A percentile compares a stretch with the other conserved stretches of the same genome.
phyloP scores from a whole-genome alignment of 2,888 invertebrate species.

The Drosophila kambysellisi region DNA sequence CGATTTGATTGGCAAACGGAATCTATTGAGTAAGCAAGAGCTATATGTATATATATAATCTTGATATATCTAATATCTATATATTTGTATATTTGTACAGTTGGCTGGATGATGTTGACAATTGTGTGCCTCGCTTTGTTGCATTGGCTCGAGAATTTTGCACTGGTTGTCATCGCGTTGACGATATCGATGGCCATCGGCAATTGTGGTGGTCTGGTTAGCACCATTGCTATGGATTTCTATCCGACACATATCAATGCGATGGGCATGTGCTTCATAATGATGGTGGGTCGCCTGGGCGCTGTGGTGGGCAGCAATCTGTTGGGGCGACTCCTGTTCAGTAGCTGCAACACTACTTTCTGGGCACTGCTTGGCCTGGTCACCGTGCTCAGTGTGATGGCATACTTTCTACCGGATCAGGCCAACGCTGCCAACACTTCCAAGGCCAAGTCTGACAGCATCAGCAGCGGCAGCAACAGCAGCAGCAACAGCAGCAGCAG shows the following conservation, averaged over 20 bases:
- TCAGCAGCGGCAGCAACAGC: background rate
- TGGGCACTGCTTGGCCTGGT: conserved; percentile 64
- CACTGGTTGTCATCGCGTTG: conserved; percentile 87
- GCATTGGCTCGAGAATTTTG: conserved; percentile 87
- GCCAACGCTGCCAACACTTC: conserved; percentile 1
- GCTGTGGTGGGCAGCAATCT: conserved; percentile 83
- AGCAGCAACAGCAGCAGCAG: background rate
- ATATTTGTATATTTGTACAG: conserved; percentile 41
- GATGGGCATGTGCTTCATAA: conserved; percentile 84
- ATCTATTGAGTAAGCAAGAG: conserved; percentile 85
- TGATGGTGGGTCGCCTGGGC: conserved; percentile 84
- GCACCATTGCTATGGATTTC: conserved; percentile 87
- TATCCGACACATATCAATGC: conserved; percentile 87
- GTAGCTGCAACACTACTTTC: conserved; percentile 70
- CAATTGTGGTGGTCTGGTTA: conserved; percentile 87
- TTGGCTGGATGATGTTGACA: conserved; percentile 85
- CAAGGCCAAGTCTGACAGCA: conserved; percentile 5
- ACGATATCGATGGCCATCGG: conserved; percentile 87
- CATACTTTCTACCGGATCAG: conserved; percentile 71
- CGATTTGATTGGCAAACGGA: conserved; percentile 87
- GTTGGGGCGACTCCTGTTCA: conserved; percentile 73
- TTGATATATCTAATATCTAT: background rate
- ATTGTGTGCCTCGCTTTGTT: conserved; percentile 87
- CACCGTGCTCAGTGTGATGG: conserved; percentile 45
- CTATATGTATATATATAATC: background rate